These are phyloP conservation scores for Drosophila helvetica DNA, from an alignment of 2,888 invertebrate genomes.

Conservation along the genomic window DNA sequence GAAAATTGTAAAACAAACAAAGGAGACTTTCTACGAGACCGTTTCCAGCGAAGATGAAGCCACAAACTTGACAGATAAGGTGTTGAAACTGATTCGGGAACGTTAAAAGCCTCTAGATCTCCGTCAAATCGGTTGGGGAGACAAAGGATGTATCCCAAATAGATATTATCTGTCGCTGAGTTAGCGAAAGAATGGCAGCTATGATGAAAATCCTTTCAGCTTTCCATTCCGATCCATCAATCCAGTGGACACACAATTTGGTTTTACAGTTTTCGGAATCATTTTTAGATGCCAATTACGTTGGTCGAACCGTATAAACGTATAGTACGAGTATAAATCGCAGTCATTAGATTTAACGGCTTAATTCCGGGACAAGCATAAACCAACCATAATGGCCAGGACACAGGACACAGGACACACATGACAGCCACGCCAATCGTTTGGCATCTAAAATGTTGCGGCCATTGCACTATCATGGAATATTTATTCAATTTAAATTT, in stretches of 20 bases:
- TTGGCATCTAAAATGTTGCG: constrained; percentile 38
- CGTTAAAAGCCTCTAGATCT: constrained; percentile 1
- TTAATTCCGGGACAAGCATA: constrained; percentile 46
- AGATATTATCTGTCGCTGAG: neutral
- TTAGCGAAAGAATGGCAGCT: constrained; percentile 6
- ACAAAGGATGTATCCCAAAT: neutral
- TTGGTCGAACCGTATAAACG: constrained; percentile 37
- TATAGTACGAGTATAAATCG: constrained; percentile 48
- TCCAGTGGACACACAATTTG: constrained; percentile 17
- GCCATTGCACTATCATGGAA: constrained; percentile 69
- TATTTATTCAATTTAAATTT: constrained; percentile 75
- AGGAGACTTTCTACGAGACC: constrained; percentile 24
- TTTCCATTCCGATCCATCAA: constrained; percentile 8
- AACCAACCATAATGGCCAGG: constrained; percentile 32
- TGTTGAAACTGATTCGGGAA: neutral
- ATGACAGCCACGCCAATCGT: constrained; percentile 37
- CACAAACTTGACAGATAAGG: constrained; percentile 20
- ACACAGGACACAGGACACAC: constrained; percentile 16
- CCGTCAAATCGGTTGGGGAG: neutral
- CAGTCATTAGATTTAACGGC: constrained; percentile 66
- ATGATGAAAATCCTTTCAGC: neutral
- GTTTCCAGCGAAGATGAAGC: constrained; percentile 10
- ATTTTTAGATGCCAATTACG: constrained; percentile 64
- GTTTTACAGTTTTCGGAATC: constrained; percentile 36
- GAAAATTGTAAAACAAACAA: constrained; percentile 71